Conservation (phyloP, 2,797 vertebrate species). For the Meda fulgida region DNA sequence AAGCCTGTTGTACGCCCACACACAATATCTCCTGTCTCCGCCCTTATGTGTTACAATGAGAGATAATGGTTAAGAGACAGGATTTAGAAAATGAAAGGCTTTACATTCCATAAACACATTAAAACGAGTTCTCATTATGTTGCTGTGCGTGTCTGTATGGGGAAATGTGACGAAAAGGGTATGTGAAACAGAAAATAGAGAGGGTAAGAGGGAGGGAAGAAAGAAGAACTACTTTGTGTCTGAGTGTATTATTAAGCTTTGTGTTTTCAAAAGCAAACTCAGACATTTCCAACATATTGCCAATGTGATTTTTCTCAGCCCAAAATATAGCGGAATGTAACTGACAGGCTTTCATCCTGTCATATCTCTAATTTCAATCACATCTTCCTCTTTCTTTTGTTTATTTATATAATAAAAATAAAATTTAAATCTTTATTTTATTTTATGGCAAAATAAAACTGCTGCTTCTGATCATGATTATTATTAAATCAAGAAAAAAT, state of each 20-base stretch:
- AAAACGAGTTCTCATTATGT: slow-evolving; percentile 58
- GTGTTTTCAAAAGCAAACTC: slow-evolving; percentile 51
- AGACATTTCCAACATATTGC: slow-evolving; percentile 51
- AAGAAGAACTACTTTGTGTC: slow-evolving; percentile 44
- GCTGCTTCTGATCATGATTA: background rate
- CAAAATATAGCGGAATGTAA: slow-evolving; percentile 47
- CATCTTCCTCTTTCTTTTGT: background rate
- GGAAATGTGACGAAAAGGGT: slow-evolving; percentile 52
- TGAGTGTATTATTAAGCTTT: slow-evolving; percentile 56
- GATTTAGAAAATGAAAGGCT: slow-evolving; percentile 66
- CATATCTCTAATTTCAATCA: slow-evolving; percentile 13
- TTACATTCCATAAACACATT: slow-evolving; percentile 66
- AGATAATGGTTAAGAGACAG: slow-evolving; percentile 72
- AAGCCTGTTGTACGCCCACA: slow-evolving; percentile 68
- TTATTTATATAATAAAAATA: background rate
- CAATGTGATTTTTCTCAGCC: slow-evolving; percentile 36
- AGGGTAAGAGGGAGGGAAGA: slow-evolving; percentile 48
- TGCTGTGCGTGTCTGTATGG: slow-evolving; percentile 41
- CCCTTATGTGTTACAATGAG: slow-evolving; percentile 65
- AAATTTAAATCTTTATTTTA: background rate
- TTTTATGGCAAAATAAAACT: background rate
- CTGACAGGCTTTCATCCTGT: slow-evolving; percentile 28
- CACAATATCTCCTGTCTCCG: slow-evolving; percentile 55
- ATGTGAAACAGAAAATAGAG: slow-evolving; percentile 53
- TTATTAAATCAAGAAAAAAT: background rate